These are phyloP conservation scores for Tryphoninae sp. DNA, from an alignment of 2,888 invertebrate species.

Conservation along the genomic window DNA sequence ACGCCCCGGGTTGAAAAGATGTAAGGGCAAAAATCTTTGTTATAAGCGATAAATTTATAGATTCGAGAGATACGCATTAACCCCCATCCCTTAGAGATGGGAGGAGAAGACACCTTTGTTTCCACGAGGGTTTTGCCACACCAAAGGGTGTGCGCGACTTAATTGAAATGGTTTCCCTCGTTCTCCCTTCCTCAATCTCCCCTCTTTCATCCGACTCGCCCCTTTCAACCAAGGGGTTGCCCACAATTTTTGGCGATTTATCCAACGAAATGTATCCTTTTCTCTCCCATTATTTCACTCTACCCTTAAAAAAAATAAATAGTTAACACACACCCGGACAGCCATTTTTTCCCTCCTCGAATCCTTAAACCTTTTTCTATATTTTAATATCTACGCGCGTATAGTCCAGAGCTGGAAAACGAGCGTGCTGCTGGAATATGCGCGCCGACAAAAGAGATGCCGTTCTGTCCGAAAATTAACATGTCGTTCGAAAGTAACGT, in stretches of 20 bases:
- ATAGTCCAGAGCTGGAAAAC: background rate
- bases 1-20: slow-evolving; percentile 47
- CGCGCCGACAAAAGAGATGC: slow-evolving; percentile 56
- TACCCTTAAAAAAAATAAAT: slow-evolving; percentile 13
- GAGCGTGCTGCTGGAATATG: slow-evolving; percentile 14
- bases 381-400: background rate
- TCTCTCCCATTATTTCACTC: slow-evolving; percentile 14
- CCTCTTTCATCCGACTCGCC: slow-evolving; percentile 35
- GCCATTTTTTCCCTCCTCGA: slow-evolving; percentile 20
- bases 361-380: slow-evolving; percentile 22
- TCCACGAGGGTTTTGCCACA: slow-evolving; percentile 31
- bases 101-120: slow-evolving; percentile 29
- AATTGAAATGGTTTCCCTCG: slow-evolving; percentile 59
- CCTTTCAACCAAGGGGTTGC: slow-evolving; percentile 48
- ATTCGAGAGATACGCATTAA: slow-evolving; percentile 44
- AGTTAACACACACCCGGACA: slow-evolving; percentile 38
- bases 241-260: slow-evolving; percentile 43
- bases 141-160: slow-evolving; percentile 44
- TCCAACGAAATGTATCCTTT: slow-evolving; percentile 13
- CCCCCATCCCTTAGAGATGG: slow-evolving; percentile 1
- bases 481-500: slow-evolving; percentile 57
- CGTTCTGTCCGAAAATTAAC: slow-evolving; percentile 58
- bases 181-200: slow-evolving; percentile 15
- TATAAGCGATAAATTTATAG: slow-evolving; percentile 60
- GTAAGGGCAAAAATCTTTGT: slow-evolving; percentile 17